Base-by-base conservation (phyloP, 1,140 invertebrate genomes). In the Goniozus legneri region DNA sequence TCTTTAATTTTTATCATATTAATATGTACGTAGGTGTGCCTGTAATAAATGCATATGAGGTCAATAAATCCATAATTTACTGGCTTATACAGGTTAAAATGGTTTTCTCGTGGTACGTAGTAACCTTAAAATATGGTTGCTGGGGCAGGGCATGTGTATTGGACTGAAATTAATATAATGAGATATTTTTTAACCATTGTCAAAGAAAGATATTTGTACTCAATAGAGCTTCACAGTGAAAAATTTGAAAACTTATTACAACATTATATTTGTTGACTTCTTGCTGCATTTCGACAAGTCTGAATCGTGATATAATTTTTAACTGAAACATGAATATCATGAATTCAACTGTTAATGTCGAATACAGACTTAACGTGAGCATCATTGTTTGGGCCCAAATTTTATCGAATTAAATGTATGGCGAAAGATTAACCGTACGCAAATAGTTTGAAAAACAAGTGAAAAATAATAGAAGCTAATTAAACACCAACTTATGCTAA, bases 1-100 rank as follows among this genome's bases (percentile, higher is more conserved):
- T 76, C 85, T 90, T 71, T 89, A 88, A 76, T 74, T 65, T 68
- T 69, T 71, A 71, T 69, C 54, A 64, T 71, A 65, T 56, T 55
- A 54, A 63, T 52, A 61, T 52, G 39, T 60, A 52, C 63, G 55
- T 69, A 62, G 61, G 64, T 67, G 60, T 68, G 60, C 63, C 63
- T 64, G 60, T 64, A 69, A 61, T 64, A 54, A 58, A 53, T 65
- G 54, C 50, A 62, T 64, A 52, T 54, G 55, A 45, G 64, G 54
- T 54, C 49, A 65, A 30, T 36, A 42, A 31, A 51, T 27, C 35
- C 52, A 52, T 55, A 47, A 54, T 60, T 61, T 38, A 38, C 54
- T 51, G 56, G 58, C 46, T 54, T 58, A 55, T 31, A 49, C 48
- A 48, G 31, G 47, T 48, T 54, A 46, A 43, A 60, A 45, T 38